These are phyloP conservation scores for Antechinus flavipes DNA, from an alignment of 2,113 vertebrate genomes.

Conservation along the genomic window DNA sequence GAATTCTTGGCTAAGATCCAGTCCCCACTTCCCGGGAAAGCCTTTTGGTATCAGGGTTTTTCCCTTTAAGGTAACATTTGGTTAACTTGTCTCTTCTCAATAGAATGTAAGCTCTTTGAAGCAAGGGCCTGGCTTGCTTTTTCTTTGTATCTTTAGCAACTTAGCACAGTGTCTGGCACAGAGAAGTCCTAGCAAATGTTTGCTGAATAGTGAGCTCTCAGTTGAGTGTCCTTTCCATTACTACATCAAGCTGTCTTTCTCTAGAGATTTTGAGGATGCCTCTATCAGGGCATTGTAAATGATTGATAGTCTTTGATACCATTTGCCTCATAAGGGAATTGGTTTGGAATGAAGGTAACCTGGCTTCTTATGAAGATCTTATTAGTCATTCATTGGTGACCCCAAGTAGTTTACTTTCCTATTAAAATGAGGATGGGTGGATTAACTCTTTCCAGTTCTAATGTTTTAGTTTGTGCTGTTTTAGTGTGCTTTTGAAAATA, in stretches of 20 bases:
- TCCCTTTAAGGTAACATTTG: background rate
- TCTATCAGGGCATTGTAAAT: background rate
- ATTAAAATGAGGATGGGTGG: background rate
- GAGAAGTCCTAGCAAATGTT: background rate
- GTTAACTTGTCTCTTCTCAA: background rate
- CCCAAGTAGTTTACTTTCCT: background rate
- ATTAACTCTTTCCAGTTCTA: background rate
- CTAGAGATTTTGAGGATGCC: background rate
- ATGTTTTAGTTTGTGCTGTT: background rate
- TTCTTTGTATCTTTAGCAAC: background rate
- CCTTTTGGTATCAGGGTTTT: background rate
- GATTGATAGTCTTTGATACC: background rate
- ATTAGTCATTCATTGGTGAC: background rate
- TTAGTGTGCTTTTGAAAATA: background rate
- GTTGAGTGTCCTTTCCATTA: background rate
- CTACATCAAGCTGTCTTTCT: background rate
- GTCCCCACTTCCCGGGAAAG: background rate
- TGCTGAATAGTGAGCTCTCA: background rate
- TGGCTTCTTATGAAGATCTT: background rate
- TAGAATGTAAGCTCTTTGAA: background rate
- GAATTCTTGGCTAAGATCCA: slow-evolving; percentile 15
- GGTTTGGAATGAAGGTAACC: background rate
- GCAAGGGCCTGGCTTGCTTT: background rate
- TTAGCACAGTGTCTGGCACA: too few species aligned
- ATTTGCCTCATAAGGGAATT: background rate